Base-by-base conservation (phyloP, 2,888 invertebrate genomes). In the Macrophya alboannulata region DNA sequence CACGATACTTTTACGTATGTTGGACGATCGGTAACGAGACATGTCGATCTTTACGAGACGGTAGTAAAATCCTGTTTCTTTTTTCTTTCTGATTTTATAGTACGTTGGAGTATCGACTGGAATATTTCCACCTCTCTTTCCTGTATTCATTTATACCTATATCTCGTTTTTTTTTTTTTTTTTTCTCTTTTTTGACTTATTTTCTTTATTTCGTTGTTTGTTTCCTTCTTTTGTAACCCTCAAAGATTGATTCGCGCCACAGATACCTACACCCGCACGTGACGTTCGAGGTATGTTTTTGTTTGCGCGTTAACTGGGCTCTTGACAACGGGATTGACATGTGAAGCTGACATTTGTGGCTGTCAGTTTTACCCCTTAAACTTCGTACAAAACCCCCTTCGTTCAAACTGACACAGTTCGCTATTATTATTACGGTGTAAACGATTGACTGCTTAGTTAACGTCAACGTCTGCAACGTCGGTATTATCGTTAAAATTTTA, bases 251-350 rank as follows among this genome's bases (percentile, higher is more conserved):
- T 83, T 83, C 83, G 81, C 62, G 40, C 59, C 43, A 15, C 21
- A 81, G 81, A 81, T 55, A 59, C 59, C 62, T 40, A 43, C 59
- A 40, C 40, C 62, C 25, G 68, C 65, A 62, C 68, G 65, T 65
- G 48, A 45, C 71, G 31, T 48, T 43, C 31, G 31, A 48, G 48
- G n/a, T 89, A 88, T 88, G 89, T 87, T 87, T 86, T 87, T 87
- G 86, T 87, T 88, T 86, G 86, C 87, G 82, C 85, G 84, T 85
- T 87, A 86, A 84, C 86, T 86, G 88, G 86, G 31, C 86, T 90
- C 92, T 92, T 86, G 86, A 84, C 86, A 85, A 88, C 85, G 31
- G 87, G 91, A 92, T 92, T 92, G 92, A 92, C 92, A 89, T 93
- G 92, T 89, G 92, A 93, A 93, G 89, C 88, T 88, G 85, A 87